These are phyloP conservation scores for Phymorhynchus buccinoides DNA, from an alignment of 1,140 invertebrate species.

Conservation along the genomic window DNA sequence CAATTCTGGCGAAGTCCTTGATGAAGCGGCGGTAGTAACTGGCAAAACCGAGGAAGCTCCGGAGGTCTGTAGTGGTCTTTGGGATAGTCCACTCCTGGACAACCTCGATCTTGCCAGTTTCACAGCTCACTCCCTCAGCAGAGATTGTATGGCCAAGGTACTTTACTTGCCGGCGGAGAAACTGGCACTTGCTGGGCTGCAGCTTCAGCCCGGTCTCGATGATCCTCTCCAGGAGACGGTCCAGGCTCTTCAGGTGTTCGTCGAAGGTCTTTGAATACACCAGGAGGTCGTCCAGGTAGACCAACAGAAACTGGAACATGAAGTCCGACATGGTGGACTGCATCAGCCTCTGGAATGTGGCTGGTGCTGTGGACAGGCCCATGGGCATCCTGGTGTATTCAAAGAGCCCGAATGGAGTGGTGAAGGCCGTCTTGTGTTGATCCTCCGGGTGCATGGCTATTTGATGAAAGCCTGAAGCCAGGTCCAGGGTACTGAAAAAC, in stretches of 20 bases:
- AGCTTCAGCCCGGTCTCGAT: neutral
- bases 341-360: slow-evolving; percentile 10
- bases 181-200: no score
- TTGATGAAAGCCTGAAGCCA: slow-evolving; percentile 39
- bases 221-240: neutral
- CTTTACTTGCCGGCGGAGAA: no score
- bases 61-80: no score
- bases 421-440: no score
- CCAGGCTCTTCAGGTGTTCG: neutral
- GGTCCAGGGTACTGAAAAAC: no score
- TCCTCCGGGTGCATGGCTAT: slow-evolving; percentile 5
- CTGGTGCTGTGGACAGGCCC: neutral
- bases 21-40: no score
- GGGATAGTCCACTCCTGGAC: no score
- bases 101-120: no score
- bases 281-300: slow-evolving; percentile 9
- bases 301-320: neutral
- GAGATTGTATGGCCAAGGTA: neutral
- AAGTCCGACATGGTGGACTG: slow-evolving; percentile 5
- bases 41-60: no score
- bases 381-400: slow-evolving; percentile 15
- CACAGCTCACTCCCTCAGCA: neutral
- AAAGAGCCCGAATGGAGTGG: no score
- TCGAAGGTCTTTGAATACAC: neutral
- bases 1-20: no score